These are phyloP conservation scores for Propsilocerus akamusi DNA, from an alignment of 1,140 invertebrate species.

Conservation along the genomic window DNA sequence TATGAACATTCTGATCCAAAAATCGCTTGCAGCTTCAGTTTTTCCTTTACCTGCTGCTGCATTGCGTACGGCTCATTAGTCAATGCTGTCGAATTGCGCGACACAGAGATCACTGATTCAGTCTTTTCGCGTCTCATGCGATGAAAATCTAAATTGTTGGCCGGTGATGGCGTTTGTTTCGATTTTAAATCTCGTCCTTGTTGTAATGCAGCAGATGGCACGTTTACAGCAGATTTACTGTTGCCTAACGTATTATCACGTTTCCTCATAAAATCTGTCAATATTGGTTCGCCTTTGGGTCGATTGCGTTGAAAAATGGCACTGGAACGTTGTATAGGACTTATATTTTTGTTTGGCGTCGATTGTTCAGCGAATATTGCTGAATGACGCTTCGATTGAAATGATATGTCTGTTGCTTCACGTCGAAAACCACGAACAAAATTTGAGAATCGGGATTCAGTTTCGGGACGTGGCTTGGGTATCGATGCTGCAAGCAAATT, in stretches of 20 bases:
- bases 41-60: constrained; percentile 23
- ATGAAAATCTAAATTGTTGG: constrained; percentile 22
- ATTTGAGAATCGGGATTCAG: constrained; percentile 41
- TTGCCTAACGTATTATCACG: neutral
- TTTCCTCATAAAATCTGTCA: constrained; percentile 42
- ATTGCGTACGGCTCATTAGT: constrained; percentile 25
- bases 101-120: constrained; percentile 58
- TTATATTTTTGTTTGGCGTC: constrained; percentile 22
- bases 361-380: constrained; percentile 35
- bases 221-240: neutral
- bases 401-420: constrained; percentile 65
- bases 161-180: constrained; percentile 10
- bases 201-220: neutral
- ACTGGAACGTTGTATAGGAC: constrained; percentile 29
- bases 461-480: constrained; percentile 38
- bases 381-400: constrained; percentile 47
- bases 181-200: constrained; percentile 10
- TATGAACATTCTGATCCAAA: neutral
- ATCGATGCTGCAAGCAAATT: constrained; percentile 22
- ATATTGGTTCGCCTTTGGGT: constrained; percentile 45
- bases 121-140: constrained; percentile 65
- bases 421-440: constrained; percentile 59
- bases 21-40: constrained; percentile 4
- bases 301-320: constrained; percentile 42
- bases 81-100: constrained; percentile 39